Evolutionary conservation across 2,888 invertebrate species (phyloP), one percentile per base, ranked within the genome.

Genomic region (Parnassius apollo): DNA sequence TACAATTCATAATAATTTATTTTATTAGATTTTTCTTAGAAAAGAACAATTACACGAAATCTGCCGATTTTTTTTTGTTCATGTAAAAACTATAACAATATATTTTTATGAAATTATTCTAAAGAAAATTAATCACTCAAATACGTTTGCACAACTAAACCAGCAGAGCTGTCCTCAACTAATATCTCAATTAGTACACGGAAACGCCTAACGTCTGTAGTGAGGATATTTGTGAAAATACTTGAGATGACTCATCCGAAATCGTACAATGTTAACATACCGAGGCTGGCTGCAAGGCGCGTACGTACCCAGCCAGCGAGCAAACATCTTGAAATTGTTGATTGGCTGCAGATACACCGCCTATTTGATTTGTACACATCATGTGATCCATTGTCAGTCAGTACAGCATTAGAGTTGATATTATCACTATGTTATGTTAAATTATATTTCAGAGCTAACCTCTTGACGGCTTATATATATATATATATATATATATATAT

Each of bases 271-370:
- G 67, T 65, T 64, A 66, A 67, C 70, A 66, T 62, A 53, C 60
- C 60, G 57, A 57, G 62, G 57, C 58, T 56, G 65, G 65, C 64
- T 62, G 67, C 65, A 67, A 70, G 70, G 69, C 72, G 69, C 66
- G 59, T 66, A 70, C 71, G 64, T 53, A 66, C 72, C 74, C 70
- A 76, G 75, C 77, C 72, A 70, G 64, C 70, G 70, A 65, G 81
- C 87, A 86, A 88, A 86, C 86, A 83, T 88, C 89, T 88, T 88
- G 78, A 85, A 85, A 86, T 85, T 88, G 86, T 86, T 88, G 88
- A 89, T 88, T 85, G 84, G 77, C 77, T 75, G 77, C 79, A 77
- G 83, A 83, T 85, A 85, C 81, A 78, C 77, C 75, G 82, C 80
- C 82, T 82, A 78, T 86, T 87, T 88, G 88, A 88, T 89, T 88